Conservation (phyloP, 2,888 invertebrate species). For the Clanis bilineata region DNA sequence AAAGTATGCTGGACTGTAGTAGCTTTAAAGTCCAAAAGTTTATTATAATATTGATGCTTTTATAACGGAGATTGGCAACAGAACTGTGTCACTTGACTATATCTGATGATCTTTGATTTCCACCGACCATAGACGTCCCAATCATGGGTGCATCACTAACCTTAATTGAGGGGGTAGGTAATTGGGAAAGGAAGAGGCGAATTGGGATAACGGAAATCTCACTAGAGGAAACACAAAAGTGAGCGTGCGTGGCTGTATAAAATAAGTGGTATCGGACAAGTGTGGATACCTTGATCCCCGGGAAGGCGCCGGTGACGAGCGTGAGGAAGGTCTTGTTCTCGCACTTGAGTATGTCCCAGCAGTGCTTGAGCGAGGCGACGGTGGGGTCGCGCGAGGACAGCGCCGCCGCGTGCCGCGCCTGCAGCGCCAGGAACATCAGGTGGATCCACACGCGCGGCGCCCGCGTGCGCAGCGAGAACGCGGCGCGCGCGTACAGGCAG, state of each 20-base stretch:
- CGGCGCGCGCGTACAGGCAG: conserved; percentile 92
- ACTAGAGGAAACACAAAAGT: too few species aligned
- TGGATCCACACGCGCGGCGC: conserved; percentile 96
- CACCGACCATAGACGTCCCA: too few species aligned
- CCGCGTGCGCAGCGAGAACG: conserved; percentile 90
- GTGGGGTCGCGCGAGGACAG: conserved; percentile 91
- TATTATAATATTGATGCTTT: too few species aligned
- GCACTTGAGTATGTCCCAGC: conserved; percentile 97
- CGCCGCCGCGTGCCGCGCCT: conserved; percentile 90
- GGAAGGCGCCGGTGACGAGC: conserved; percentile 96
- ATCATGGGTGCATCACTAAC: too few species aligned
- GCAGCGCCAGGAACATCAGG: conserved; percentile 96
- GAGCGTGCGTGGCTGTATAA: neutral
- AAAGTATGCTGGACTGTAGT: neutral
- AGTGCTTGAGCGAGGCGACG: conserved; percentile 92
- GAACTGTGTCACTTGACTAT: too few species aligned
- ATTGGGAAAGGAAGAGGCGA: too few species aligned
- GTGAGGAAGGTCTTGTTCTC: conserved; percentile 95
- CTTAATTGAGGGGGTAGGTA: too few species aligned
- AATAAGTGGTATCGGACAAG: too few species aligned
- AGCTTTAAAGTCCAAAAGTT: too few species aligned
- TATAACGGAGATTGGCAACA: too few species aligned
- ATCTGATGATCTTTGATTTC: too few species aligned
- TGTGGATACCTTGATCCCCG: conserved; percentile 91
- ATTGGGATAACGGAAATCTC: too few species aligned